phyloP scores from a whole-genome alignment of 1,140 invertebrate species.

The Drosophila trapezifrons region DNA sequence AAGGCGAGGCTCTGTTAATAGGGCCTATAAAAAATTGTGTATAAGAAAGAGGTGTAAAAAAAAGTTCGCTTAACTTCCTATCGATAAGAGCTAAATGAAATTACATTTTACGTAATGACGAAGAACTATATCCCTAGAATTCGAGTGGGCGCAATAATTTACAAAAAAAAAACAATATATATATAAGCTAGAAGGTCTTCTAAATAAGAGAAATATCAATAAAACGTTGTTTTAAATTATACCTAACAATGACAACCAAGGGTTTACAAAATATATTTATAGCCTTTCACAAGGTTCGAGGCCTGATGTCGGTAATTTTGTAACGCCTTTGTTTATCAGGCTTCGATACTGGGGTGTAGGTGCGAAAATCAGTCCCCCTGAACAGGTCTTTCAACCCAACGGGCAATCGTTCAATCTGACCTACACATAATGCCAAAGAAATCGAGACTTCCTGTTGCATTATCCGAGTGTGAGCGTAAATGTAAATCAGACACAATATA shows the following conservation, averaged over 20 bases:
- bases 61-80: not conserved
- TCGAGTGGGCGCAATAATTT: no score
- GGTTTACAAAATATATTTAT: not conserved
- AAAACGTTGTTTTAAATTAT: no score
- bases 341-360: not conserved
- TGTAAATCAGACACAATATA: constrained; percentile 24
- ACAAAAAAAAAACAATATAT: no score
- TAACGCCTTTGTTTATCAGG: constrained; percentile 6
- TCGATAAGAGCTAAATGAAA: not conserved
- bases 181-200: no score
- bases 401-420: constrained; percentile 22
- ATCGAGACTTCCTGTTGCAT: constrained; percentile 70
- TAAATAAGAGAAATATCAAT: no score
- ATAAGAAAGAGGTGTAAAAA: not conserved
- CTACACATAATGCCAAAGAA: constrained; percentile 60
- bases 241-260: not conserved
- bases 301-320: not conserved
- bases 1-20: not conserved
- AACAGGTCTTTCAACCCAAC: constrained; percentile 56
- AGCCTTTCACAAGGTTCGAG: not conserved
- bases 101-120: not conserved
- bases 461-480: constrained; percentile 17
- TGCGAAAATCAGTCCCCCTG: constrained; percentile 4
- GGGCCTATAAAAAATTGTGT: not conserved
- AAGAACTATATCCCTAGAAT: not conserved